Base-by-base conservation (phyloP, 2,113 vertebrate genomes). In the Ariopsis seemanni region DNA sequence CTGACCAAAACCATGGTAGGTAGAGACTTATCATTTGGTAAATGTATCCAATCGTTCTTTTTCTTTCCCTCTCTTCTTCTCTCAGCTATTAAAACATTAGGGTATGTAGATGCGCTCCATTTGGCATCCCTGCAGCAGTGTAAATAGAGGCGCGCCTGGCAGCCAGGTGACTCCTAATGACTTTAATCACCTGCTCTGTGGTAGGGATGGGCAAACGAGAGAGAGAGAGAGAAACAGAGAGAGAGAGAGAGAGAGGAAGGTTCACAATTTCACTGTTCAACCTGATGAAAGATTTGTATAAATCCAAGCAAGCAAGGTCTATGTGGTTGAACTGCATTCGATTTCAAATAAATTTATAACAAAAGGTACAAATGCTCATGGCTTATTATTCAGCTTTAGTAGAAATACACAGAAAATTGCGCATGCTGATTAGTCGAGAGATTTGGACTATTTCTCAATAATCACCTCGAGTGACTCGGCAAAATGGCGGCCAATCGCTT, bases 121-220 rank as follows among this genome's bases (percentile, higher is more conserved):
- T 92, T 89, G 85, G 79, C 83, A 55, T 88, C 89, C 83, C 87
- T 85, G 89, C 89, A 82, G 67, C 87, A 88, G 87, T 90, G 87
- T 88, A 92, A 92, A 90, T 90, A 91, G 88, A 86, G 88, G 85
- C 71, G 7, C 77, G 71, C 83, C 86, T 90, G 89, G 86, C 86
- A 89, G 89, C 87, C 89, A 89, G 87, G 88, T 92, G 92, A 90
- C 87, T 91, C 87, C 85, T 87, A 90, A 80, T 89, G 87, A 91
- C 89, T 92, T 91, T 92, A 92, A 92, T 92, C 91, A 91, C 84
- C 77, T 52, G 84, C 90, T 89, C 87, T 42, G 58, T 90, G 82
- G 88, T 83, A 89, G 88, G 80, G 83, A 82, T 88, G 60, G n/a
- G 63, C 34, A 69, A 72, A 78, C 11, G 12, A 79, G 84, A 82